phyloP scores from a whole-genome alignment of 2,888 invertebrate species.

The Nomada lathburiana region DNA sequence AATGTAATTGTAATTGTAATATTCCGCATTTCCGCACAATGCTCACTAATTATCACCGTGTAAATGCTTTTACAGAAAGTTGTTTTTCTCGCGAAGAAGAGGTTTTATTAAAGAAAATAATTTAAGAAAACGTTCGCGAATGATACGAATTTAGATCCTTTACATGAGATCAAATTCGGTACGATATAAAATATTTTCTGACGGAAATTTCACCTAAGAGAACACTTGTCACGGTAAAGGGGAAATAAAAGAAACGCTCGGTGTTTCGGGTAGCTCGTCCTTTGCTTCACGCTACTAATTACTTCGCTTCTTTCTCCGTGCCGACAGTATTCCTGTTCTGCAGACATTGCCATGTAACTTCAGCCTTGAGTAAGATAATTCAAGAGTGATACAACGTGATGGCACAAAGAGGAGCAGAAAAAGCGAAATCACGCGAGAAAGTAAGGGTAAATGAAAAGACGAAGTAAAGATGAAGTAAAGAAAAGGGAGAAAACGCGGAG shows the following conservation, averaged over 20 bases:
- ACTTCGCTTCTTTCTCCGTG: constrained; percentile 18
- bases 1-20: neutral
- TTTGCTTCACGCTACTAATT: constrained; percentile 34
- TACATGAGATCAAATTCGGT: too few species aligned
- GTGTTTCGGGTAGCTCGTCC: neutral
- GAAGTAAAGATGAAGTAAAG: constrained; percentile 3
- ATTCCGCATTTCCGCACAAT: neutral
- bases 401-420: neutral
- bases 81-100: neutral
- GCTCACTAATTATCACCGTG: neutral
- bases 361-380: constrained; percentile 49
- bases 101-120: neutral
- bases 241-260: neutral
- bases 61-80: neutral
- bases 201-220: neutral
- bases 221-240: neutral
- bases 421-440: constrained; percentile 35
- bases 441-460: constrained; percentile 27
- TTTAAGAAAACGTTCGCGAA: constrained; percentile 36
- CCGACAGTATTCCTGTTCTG: constrained; percentile 6
- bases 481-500: neutral
- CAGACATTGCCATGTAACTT: constrained; percentile 27
- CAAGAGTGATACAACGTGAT: constrained; percentile 1
- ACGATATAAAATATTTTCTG: neutral
- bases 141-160: constrained; percentile 23